A percentile compares a stretch with the other conserved stretches of the same genome.
Evolutionary conservation across 1,140 invertebrate species (phyloP).

Genomic region (Ceratina australensis): DNA sequence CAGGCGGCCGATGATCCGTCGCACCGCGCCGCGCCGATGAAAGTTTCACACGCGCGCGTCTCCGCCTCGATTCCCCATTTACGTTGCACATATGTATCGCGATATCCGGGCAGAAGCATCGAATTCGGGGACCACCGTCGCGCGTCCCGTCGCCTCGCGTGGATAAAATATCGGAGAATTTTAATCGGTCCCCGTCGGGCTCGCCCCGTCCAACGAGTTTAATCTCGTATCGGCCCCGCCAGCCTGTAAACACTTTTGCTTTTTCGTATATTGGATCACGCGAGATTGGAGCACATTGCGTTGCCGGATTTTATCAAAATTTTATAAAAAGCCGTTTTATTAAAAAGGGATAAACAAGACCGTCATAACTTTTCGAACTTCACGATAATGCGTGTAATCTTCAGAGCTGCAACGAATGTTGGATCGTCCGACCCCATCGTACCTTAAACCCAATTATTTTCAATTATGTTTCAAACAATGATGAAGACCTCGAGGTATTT

Average conservation of each 20-base stretch:
- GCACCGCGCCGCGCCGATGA: background rate
- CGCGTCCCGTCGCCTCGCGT: background rate
- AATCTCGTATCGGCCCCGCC: conserved; percentile 24
- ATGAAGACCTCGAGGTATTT: too few species aligned
- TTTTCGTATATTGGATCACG: conserved; percentile 22
- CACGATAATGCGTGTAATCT: too few species aligned
- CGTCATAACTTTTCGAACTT: too few species aligned
- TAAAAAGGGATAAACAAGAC: too few species aligned
- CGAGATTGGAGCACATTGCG: conserved; percentile 1
- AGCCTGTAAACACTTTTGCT: conserved; percentile 31
- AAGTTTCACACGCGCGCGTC: conserved; percentile 4
- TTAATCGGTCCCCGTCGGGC: conserved; percentile 8
- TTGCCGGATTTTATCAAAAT: too few species aligned
- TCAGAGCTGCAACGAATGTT: too few species aligned
- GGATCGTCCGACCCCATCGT: too few species aligned
- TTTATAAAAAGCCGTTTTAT: too few species aligned
- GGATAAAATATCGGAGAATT: conserved; percentile 29
- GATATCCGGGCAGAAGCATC: too few species aligned
- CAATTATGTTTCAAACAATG: too few species aligned
- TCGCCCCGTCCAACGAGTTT: conserved; percentile 12
- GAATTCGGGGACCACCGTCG: conserved; percentile 6
- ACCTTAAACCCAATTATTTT: too few species aligned
- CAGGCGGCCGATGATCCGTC: background rate
- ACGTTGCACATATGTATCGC: conserved; percentile 9
- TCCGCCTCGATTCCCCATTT: background rate